A percentile compares a stretch with the other conserved stretches of the same genome.
Evolutionary conservation across 2,113 vertebrate species (phyloP).

Genomic region (Dipodomys merriami): DNA sequence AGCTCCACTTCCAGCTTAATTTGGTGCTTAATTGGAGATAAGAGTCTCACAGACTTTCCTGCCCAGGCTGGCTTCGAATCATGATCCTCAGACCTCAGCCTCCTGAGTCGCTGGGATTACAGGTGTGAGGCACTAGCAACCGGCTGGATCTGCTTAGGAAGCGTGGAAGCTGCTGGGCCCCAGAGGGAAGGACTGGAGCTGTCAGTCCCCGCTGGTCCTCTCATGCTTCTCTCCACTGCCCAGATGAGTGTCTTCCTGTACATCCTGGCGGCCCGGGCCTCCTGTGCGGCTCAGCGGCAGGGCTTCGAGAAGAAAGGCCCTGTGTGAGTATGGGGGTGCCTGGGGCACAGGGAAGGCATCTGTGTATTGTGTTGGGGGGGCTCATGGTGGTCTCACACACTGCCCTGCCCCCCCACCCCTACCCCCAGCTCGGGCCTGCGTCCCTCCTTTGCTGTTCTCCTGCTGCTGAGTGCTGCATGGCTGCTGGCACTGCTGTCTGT

Average conservation of each 20-base stretch:
- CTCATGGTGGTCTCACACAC: not conserved
- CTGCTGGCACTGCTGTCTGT: slow-evolving; percentile 93
- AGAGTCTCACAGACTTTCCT: too few relatives aligned
- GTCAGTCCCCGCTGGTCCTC: not conserved
- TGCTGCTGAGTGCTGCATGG: slow-evolving; percentile 92
- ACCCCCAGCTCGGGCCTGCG: slow-evolving; percentile 89
- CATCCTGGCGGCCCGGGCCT: slow-evolving; percentile 90
- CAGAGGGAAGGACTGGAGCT: not conserved
- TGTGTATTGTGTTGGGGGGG: rapidly evolving
- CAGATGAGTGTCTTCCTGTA: slow-evolving; percentile 94
- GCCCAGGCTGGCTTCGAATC: too few relatives aligned
- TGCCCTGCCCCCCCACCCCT: not conserved
- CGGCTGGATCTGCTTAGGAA: not conserved
- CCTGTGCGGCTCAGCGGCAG: slow-evolving; percentile 87
- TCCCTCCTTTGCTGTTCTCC: slow-evolving; percentile 89
- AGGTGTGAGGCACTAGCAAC: too few relatives aligned
- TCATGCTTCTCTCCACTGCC: not conserved
- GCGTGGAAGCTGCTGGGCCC: not conserved
- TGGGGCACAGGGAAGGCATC: rapidly evolving
- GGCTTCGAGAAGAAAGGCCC: slow-evolving; percentile 93
- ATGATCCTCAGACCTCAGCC: too few relatives aligned
- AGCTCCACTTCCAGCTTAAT: too few relatives aligned
- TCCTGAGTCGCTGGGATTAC: too few relatives aligned
- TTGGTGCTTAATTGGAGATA: too few relatives aligned
- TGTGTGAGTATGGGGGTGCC: slow-evolving; percentile 87